Conservation (phyloP, 2,888 invertebrate genomes). For the Agrypnus murinus region DNA sequence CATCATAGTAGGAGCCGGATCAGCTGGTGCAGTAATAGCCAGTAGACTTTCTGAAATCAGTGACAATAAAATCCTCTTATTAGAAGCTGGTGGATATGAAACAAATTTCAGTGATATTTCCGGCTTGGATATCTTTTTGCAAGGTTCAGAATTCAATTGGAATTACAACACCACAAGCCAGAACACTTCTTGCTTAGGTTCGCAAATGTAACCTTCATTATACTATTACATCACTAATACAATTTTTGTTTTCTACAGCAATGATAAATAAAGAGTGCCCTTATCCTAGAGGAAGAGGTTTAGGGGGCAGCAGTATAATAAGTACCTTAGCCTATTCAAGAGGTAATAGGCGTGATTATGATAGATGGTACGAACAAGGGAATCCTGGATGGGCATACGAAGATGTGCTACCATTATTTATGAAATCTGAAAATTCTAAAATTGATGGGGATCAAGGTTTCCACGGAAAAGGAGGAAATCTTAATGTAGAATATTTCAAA, state of each 20-base stretch:
- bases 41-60: constrained; percentile 79
- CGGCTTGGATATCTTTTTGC: background rate
- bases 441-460: constrained; percentile 74
- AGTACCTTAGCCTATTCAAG: constrained; percentile 54
- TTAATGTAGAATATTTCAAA: constrained; percentile 77
- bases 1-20: too few relatives aligned
- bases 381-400: constrained; percentile 70
- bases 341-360: constrained; percentile 54
- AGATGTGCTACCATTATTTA: constrained; percentile 64
- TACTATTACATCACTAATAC: background rate
- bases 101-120: constrained; percentile 42
- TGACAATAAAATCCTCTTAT: constrained; percentile 77
- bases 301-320: too few relatives aligned
- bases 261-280: constrained; percentile 50
- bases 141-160: constrained; percentile 35
- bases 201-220: too few relatives aligned
- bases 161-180: constrained; percentile 26
- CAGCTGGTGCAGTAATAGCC: constrained; percentile 80
- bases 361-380: constrained; percentile 55
- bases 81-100: constrained; percentile 75
- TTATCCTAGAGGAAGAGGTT: constrained; percentile 55
- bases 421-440: too few relatives aligned
- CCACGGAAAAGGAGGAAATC: constrained; percentile 79
- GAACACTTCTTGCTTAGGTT: constrained; percentile 33
- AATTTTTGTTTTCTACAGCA: constrained; percentile 44